These are phyloP conservation scores for Lycaon pictus DNA, from an alignment of 2,113 vertebrate genomes.

Conservation along the genomic window DNA sequence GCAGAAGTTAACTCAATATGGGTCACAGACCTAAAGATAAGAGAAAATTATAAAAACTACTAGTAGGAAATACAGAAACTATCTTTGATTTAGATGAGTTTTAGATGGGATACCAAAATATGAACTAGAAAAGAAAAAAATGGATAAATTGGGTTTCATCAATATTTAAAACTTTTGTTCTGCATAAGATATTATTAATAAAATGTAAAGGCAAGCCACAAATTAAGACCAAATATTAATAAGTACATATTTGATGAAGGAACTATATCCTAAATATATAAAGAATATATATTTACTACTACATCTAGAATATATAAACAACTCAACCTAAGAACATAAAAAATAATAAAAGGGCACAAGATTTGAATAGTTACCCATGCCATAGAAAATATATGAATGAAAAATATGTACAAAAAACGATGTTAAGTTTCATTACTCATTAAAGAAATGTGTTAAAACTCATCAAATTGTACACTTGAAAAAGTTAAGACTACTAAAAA, in stretches of 20 bases:
- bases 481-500: neutral
- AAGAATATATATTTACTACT: neutral
- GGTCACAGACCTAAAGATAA: neutral
- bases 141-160: neutral
- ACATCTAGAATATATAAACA: neutral
- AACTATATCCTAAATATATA: neutral
- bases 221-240: neutral
- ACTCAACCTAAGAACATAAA: neutral
- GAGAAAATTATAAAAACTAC: neutral
- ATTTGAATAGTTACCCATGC: neutral
- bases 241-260: neutral
- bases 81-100: neutral
- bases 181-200: neutral
- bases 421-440: neutral
- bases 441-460: conserved; percentile 2
- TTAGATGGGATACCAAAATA: neutral
- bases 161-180: neutral
- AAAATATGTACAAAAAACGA: neutral
- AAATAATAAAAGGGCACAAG: neutral
- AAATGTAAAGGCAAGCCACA: conserved; percentile 8
- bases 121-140: neutral
- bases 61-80: neutral
- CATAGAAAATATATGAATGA: neutral
- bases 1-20: neutral
- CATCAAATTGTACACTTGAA: neutral